Evolutionary conservation across 2,797 vertebrate species (phyloP).

Genomic region (Valencia hispanica): DNA sequence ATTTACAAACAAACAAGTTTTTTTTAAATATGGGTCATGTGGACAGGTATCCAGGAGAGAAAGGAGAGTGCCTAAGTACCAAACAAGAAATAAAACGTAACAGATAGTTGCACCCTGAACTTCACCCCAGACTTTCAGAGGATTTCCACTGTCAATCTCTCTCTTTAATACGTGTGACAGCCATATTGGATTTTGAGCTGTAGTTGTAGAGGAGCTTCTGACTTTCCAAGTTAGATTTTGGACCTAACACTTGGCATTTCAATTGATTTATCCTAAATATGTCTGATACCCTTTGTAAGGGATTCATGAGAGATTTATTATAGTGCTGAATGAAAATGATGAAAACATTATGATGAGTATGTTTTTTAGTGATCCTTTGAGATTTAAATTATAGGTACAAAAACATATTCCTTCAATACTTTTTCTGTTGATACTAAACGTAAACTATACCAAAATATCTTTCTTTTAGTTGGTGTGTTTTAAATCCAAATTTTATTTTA

Average conservation of each 20-base stretch:
- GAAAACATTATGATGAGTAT: neutral
- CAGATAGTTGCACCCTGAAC: neutral
- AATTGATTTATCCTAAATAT: neutral
- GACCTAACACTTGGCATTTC: neutral
- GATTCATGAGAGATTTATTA: neutral
- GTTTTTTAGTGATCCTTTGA: neutral
- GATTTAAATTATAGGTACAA: neutral
- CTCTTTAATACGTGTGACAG: neutral
- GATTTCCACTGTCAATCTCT: neutral
- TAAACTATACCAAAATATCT: neutral
- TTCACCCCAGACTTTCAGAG: no score
- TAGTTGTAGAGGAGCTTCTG: neutral
- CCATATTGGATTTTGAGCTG: neutral
- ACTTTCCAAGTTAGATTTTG: neutral
- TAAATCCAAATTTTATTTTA: conserved; percentile 24
- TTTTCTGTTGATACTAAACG: neutral
- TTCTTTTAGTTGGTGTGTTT: conserved; percentile 1
- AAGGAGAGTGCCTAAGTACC: neutral
- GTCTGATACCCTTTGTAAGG: neutral
- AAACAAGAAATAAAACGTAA: neutral
- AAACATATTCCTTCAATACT: neutral
- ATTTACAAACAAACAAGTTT: neutral
- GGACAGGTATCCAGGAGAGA: neutral
- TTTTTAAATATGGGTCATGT: neutral
- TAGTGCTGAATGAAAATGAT: neutral